A percentile compares a stretch with the other conserved stretches of the same genome.
phyloP scores from a whole-genome alignment of 1,140 invertebrate species.

The Rhynchophorus ferrugineus region DNA sequence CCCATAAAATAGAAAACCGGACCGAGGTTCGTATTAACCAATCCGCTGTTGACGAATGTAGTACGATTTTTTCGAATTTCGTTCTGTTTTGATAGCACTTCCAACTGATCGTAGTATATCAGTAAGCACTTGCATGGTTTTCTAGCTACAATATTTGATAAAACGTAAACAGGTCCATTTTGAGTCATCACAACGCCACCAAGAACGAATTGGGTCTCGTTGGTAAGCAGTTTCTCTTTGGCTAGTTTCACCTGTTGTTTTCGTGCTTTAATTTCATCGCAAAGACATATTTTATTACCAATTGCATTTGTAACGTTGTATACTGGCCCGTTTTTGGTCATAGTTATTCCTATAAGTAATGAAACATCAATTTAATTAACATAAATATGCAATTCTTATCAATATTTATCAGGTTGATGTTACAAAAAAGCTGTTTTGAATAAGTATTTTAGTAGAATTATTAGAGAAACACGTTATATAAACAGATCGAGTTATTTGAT shows the following conservation, averaged over 20 bases:
- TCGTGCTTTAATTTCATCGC: slow-evolving; percentile 6
- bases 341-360: slow-evolving; percentile 3
- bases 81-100: slow-evolving; percentile 9
- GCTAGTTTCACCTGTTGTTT: slow-evolving; percentile 2
- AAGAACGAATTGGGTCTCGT: slow-evolving; percentile 13
- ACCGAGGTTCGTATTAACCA: slow-evolving; percentile 13
- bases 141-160: slow-evolving; percentile 7
- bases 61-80: slow-evolving; percentile 14
- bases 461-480: too few relatives aligned
- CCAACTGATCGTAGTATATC: slow-evolving; percentile 13
- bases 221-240: neutral
- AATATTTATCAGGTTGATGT: too few relatives aligned
- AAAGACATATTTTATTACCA: slow-evolving; percentile 11
- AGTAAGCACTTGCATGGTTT: slow-evolving; percentile 20
- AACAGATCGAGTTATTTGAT: too few relatives aligned
- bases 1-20: slow-evolving; percentile 13
- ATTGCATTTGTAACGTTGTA: slow-evolving; percentile 1
- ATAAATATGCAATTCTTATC: too few relatives aligned
- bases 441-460: too few relatives aligned
- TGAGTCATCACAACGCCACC: slow-evolving; percentile 15
- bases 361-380: too few relatives aligned
- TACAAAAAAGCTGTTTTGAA: too few relatives aligned
- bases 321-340: slow-evolving; percentile 13
- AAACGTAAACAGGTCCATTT: slow-evolving; percentile 12
- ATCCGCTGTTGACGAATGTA: slow-evolving; percentile 27